A percentile compares a stretch with the other conserved stretches of the same genome.
phyloP scores from a whole-genome alignment of 2,113 vertebrate species.

The Rhinoderma darwinii region DNA sequence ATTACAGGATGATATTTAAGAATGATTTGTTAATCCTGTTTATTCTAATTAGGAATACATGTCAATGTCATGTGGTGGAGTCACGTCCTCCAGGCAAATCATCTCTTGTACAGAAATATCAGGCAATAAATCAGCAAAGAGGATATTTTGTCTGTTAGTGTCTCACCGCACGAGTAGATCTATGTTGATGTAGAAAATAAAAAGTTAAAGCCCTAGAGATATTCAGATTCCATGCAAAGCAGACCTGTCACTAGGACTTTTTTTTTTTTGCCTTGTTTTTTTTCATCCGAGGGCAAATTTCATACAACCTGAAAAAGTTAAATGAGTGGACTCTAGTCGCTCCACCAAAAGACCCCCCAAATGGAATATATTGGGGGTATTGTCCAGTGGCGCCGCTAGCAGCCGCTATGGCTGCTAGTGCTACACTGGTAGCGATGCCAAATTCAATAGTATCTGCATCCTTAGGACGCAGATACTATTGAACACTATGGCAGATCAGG shows the following conservation, averaged over 20 bases:
- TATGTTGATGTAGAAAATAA: constrained; percentile 1
- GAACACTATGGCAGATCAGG: too few relatives aligned
- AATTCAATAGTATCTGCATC: too few relatives aligned
- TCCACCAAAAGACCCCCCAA: background rate
- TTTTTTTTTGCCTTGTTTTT: too few relatives aligned
- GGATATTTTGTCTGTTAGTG: constrained; percentile 5
- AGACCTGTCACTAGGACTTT: background rate
- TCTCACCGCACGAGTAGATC: background rate
- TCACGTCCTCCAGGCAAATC: constrained; percentile 10
- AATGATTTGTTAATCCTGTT: constrained; percentile 48
- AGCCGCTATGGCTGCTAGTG: too few relatives aligned
- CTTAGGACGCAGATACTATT: too few relatives aligned
- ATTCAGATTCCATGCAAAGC: background rate
- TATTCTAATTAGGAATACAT: constrained; percentile 50
- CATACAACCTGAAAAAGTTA: background rate
- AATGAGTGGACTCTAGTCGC: too few relatives aligned
- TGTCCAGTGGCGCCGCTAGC: too few relatives aligned
- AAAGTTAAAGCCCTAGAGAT: background rate
- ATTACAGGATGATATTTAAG: constrained; percentile 22
- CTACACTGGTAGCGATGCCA: too few relatives aligned
- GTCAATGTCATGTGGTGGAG: constrained; percentile 43
- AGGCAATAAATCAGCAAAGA: constrained; percentile 9
- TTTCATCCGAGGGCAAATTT: background rate
- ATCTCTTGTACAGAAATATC: constrained; percentile 13
- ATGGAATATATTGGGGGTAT: background rate